Evolutionary conservation across 2,888 invertebrate genomes (phyloP).

Genomic region (Omphaloscelis lunosa): DNA sequence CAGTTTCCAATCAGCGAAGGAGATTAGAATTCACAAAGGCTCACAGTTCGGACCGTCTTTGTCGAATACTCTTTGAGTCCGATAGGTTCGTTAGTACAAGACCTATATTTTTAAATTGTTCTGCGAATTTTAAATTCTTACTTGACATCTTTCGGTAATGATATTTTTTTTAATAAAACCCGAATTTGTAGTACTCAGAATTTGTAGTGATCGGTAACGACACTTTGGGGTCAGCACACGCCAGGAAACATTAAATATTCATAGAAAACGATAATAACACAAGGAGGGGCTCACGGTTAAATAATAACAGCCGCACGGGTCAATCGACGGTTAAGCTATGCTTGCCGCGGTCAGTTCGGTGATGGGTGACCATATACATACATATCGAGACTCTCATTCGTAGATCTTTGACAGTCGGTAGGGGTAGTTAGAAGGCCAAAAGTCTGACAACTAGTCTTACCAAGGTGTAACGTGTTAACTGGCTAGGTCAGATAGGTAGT

Average conservation of each 20-base stretch:
- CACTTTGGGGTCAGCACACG: background rate
- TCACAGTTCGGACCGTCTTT: background rate
- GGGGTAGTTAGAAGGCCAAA: background rate
- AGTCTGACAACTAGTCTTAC: background rate
- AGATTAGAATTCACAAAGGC: constrained; percentile 37
- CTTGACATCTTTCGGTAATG: background rate
- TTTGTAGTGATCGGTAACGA: no score
- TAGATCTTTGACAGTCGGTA: background rate
- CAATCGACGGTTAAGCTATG: background rate
- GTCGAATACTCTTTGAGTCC: constrained; percentile 31
- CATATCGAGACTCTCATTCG: background rate
- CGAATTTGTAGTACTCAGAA: background rate
- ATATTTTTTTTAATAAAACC: background rate
- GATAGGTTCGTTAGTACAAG: constrained; percentile 24
- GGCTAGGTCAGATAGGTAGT: no score
- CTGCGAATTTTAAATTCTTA: background rate
- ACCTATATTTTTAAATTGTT: constrained; percentile 22
- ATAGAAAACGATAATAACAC: background rate
- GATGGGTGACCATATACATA: background rate
- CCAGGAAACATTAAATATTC: background rate
- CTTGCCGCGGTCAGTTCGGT: background rate
- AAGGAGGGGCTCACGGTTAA: background rate
- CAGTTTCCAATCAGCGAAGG: constrained; percentile 20
- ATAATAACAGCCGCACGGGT: background rate
- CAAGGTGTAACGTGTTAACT: background rate